phyloP scores from a whole-genome alignment of 2,888 invertebrate genomes.

The Mythimna pallens region DNA sequence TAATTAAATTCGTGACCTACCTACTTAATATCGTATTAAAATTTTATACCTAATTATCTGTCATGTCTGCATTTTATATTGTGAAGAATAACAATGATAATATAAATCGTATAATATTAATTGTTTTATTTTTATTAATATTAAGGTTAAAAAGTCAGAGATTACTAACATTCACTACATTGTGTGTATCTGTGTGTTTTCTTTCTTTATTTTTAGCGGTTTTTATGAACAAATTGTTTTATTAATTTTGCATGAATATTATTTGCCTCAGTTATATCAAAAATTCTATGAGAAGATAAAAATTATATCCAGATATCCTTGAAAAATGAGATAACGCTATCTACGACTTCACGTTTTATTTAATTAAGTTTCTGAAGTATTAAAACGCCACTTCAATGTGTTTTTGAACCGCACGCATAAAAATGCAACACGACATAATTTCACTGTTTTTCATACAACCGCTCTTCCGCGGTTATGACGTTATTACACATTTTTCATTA shows the following conservation, averaged over 20 bases:
- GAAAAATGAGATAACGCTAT: conserved; percentile 26
- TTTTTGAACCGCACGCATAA: not conserved
- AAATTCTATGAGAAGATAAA: not conserved
- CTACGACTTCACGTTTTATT: not conserved
- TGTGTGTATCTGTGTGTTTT: no score
- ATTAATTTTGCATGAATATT: not conserved
- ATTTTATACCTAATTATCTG: not conserved
- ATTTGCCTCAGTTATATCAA: not conserved
- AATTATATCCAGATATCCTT: not conserved
- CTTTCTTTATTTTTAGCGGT: not conserved
- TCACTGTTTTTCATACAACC: no score
- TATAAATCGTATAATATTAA: not conserved
- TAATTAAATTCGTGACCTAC: not conserved
- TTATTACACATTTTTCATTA: no score
- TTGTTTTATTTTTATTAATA: not conserved
- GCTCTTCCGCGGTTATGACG: no score
- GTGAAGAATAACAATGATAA: not conserved
- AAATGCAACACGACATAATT: not conserved
- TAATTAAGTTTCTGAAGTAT: not conserved
- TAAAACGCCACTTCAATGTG: not conserved
- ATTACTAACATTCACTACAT: no score
- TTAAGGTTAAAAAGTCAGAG: not conserved
- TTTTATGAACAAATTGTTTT: not conserved
- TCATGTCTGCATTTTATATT: conserved; percentile 6
- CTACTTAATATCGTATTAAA: not conserved